Conservation (phyloP, 2,888 invertebrate species). For the Proisotoma minuta region DNA sequence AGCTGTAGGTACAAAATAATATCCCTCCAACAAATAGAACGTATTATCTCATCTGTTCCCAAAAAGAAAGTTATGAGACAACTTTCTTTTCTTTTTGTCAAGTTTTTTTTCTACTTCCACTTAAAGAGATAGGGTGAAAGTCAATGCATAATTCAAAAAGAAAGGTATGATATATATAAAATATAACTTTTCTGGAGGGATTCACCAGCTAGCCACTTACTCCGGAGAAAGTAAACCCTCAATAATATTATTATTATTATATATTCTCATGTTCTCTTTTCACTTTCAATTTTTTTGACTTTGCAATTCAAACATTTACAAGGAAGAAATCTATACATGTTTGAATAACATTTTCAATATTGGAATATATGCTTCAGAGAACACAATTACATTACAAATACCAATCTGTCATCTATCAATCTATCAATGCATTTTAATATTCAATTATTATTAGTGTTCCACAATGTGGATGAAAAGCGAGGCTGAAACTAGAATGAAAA, state of each 20-base stretch:
- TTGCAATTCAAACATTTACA: not conserved
- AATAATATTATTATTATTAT: slow-evolving; percentile 23
- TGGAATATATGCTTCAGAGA: too few species aligned
- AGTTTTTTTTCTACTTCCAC: not conserved
- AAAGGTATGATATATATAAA: slow-evolving; percentile 37
- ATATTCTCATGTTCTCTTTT: too few species aligned
- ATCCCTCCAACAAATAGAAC: not conserved
- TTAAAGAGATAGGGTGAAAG: slow-evolving; percentile 6
- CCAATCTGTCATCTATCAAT: too few species aligned
- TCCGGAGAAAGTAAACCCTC: not conserved
- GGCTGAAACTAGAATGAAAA: too few species aligned
- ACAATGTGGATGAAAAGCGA: too few species aligned
- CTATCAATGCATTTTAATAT: too few species aligned
- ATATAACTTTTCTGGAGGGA: slow-evolving; percentile 20
- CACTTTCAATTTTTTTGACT: not conserved
- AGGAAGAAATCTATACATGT: too few species aligned
- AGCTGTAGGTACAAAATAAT: too few species aligned
- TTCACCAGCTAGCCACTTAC: not conserved
- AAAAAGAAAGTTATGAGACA: slow-evolving; percentile 2
- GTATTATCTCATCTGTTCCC: not conserved
- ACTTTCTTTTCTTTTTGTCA: not conserved
- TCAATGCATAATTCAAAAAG: slow-evolving; percentile 20
- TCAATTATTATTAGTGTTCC: too few species aligned
- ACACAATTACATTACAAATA: too few species aligned
- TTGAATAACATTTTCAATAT: too few species aligned